phyloP scores from a whole-genome alignment of 64 coral and sea anemone species.

The Stichodactyla mertensii region DNA sequence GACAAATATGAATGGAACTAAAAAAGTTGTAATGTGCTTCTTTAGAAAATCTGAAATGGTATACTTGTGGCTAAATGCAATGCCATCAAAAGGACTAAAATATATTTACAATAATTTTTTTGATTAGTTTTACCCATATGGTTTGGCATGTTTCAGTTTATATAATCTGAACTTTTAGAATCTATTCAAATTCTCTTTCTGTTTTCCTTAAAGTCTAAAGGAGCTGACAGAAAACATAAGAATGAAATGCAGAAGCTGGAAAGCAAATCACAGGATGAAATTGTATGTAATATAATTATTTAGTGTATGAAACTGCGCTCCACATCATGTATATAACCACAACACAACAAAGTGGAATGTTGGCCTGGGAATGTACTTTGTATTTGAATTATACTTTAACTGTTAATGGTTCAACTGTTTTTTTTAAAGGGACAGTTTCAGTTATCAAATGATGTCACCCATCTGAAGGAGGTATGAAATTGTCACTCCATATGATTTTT shows the following conservation, averaged over 20 bases:
- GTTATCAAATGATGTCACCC: constrained; percentile 18
- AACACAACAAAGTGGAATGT: neutral
- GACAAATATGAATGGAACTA: too few species aligned
- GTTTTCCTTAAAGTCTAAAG: constrained; percentile 67
- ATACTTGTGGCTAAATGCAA: too few species aligned
- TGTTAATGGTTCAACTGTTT: neutral
- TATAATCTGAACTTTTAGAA: neutral
- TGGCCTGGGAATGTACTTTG: too few species aligned
- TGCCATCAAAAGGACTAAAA: too few species aligned
- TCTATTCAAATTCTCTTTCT: neutral
- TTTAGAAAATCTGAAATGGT: too few species aligned
- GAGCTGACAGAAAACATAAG: constrained; percentile 92
- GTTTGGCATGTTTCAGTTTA: neutral
- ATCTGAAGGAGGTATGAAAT: constrained; percentile 14
- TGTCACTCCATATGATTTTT: neutral
- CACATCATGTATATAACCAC: neutral
- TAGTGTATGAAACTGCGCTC: too few species aligned
- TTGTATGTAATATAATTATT: constrained; percentile 41
- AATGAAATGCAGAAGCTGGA: constrained; percentile 88
- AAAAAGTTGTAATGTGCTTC: too few species aligned
- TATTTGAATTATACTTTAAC: neutral
- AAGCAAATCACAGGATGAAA: constrained; percentile 80
- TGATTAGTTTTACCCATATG: too few species aligned
- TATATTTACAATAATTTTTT: too few species aligned
- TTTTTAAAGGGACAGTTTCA: constrained; percentile 2